Evolutionary conservation across 2,113 vertebrate genomes (phyloP).

Genomic region (Lontra canadensis): DNA sequence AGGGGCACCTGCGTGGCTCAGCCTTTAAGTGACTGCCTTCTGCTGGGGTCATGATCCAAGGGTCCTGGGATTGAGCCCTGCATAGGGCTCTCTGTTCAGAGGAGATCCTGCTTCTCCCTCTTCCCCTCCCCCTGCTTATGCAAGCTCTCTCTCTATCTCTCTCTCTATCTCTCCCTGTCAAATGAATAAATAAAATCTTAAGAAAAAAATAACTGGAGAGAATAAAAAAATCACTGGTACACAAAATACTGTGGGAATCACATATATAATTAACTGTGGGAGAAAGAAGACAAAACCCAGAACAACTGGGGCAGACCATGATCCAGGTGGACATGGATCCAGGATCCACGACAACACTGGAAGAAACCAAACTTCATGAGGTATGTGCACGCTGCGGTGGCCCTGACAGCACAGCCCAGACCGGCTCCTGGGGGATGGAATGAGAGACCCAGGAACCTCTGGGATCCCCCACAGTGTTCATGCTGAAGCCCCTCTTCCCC

Average conservation of each 20-base stretch:
- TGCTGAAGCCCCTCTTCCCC: neutral
- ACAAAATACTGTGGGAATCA: neutral
- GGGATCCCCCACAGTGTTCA: too few species aligned
- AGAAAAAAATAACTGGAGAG: neutral
- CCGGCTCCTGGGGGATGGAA: neutral
- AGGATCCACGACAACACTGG: neutral
- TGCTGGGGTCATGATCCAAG: too few species aligned
- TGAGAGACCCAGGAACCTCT: neutral
- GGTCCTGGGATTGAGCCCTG: too few species aligned
- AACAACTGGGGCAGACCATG: neutral
- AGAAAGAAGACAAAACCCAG: neutral
- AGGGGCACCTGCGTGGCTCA: too few species aligned
- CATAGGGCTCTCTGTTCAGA: too few species aligned
- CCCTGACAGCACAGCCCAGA: rapidly evolving
- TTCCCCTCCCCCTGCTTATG: too few species aligned
- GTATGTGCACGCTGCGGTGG: rapidly evolving
- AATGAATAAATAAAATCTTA: too few species aligned
- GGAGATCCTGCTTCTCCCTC: too few species aligned
- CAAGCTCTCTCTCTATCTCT: too few species aligned
- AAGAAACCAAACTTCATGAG: neutral
- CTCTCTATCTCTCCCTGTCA: too few species aligned
- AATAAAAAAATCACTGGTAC: neutral
- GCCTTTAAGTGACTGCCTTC: too few species aligned
- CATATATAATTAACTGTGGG: neutral
- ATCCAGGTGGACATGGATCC: neutral